A percentile compares a stretch with the other conserved stretches of the same genome.
phyloP scores from a whole-genome alignment of 2,888 invertebrate species.

The Gymnocheta viridis region DNA sequence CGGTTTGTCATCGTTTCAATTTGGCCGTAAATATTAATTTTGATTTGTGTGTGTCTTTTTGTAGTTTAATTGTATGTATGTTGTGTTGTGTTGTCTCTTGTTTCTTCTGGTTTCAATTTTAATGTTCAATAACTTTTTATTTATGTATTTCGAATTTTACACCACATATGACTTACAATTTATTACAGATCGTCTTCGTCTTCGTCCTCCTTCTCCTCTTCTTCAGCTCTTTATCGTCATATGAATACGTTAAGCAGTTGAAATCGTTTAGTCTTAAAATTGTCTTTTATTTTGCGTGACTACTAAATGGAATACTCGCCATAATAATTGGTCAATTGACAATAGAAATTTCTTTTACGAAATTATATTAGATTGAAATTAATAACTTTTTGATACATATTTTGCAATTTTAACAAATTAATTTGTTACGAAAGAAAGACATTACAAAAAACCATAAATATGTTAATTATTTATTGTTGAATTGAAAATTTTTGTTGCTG shows the following conservation, averaged over 20 bases:
- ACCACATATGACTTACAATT: slow-evolving; percentile 13
- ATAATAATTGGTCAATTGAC: slow-evolving; percentile 48
- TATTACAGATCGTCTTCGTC: slow-evolving; percentile 1
- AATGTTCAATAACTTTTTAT: slow-evolving; percentile 31
- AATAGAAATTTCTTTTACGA: slow-evolving; percentile 34
- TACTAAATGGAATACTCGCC: slow-evolving; percentile 14
- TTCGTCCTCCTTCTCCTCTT: too few relatives aligned
- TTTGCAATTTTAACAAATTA: slow-evolving; percentile 40
- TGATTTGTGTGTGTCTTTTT: slow-evolving; percentile 42
- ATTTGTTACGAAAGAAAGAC: background rate
- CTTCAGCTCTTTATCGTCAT: background rate
- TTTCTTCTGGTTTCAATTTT: slow-evolving; percentile 1
- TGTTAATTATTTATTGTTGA: background rate
- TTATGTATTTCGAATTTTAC: slow-evolving; percentile 30
- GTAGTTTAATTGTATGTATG: slow-evolving; percentile 4
- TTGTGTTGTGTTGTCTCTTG: slow-evolving; percentile 4
- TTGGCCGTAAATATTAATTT: slow-evolving; percentile 66
- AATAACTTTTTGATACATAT: slow-evolving; percentile 45
- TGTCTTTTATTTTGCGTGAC: slow-evolving; percentile 47
- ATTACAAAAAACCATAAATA: background rate
- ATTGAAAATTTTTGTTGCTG: background rate
- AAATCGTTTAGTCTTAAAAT: slow-evolving; percentile 13
- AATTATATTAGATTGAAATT: slow-evolving; percentile 53
- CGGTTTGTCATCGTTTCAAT: slow-evolving; percentile 31
- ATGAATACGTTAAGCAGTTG: background rate